phyloP scores from a whole-genome alignment of 2,113 vertebrate species.

The Verasper variegatus region DNA sequence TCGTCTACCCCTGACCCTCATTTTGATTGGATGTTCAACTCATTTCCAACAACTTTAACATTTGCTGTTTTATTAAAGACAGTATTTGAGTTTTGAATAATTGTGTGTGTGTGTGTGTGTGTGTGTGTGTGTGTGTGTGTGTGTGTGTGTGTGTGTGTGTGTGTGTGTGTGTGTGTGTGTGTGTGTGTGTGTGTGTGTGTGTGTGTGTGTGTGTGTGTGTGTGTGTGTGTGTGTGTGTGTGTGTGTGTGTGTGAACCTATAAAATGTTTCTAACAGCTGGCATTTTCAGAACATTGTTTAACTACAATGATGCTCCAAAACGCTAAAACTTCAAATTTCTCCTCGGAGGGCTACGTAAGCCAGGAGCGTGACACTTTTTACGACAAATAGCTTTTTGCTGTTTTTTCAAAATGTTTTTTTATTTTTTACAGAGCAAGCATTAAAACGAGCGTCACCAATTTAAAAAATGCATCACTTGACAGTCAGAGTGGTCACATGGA shows the following conservation, averaged over 20 bases:
- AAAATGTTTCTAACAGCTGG: neutral
- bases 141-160: too few species aligned
- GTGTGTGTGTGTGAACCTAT: too few species aligned
- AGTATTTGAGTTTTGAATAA: constrained; percentile 21
- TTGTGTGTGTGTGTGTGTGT: too few species aligned
- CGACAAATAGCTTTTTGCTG: neutral
- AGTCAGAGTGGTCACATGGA: constrained; percentile 15
- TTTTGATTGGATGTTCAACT: constrained; percentile 56
- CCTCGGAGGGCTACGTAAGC: neutral
- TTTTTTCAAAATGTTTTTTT: neutral
- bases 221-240: too few species aligned
- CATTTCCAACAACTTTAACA: constrained; percentile 26
- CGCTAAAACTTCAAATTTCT: constrained; percentile 13
- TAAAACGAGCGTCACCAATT: neutral
- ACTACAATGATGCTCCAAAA: neutral
- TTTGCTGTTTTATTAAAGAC: constrained; percentile 17
- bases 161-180: too few species aligned
- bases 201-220: too few species aligned
- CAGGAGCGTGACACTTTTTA: neutral
- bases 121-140: too few species aligned
- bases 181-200: too few species aligned
- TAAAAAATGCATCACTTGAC: constrained; percentile 9
- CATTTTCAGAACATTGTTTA: neutral
- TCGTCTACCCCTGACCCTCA: constrained; percentile 42
- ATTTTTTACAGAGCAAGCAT: constrained; percentile 7